Conservation (phyloP, 2,888 invertebrate genomes). For the Schizaphis graminum region DNA sequence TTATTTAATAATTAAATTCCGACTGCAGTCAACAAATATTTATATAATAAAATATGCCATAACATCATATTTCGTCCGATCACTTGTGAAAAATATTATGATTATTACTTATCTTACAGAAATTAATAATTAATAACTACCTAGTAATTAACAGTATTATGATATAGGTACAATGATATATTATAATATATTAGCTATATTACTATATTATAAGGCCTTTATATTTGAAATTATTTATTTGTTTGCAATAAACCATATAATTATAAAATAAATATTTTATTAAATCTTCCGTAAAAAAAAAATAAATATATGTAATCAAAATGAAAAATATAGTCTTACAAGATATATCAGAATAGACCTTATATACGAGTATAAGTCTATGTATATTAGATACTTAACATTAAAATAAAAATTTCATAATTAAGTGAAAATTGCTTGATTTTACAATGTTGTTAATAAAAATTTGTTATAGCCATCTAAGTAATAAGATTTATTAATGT, state of each 20-base stretch:
- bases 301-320: no score
- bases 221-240: neutral
- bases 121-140: neutral
- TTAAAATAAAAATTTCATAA: neutral
- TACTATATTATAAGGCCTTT: no score
- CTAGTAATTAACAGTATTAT: neutral
- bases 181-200: no score
- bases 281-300: neutral
- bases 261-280: neutral
- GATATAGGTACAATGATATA: no score
- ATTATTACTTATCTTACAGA: neutral
- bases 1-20: neutral
- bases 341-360: no score
- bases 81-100: neutral
- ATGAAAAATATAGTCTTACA: no score
- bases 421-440: neutral
- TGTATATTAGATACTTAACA: neutral
- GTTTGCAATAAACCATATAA: no score
- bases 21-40: neutral
- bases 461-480: neutral
- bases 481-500: neutral
- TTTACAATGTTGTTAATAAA: neutral
- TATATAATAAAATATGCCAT: neutral
- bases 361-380: no score
- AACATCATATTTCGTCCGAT: neutral